phyloP scores from a whole-genome alignment of 2,797 vertebrate species.

The Manis pentadactyla region DNA sequence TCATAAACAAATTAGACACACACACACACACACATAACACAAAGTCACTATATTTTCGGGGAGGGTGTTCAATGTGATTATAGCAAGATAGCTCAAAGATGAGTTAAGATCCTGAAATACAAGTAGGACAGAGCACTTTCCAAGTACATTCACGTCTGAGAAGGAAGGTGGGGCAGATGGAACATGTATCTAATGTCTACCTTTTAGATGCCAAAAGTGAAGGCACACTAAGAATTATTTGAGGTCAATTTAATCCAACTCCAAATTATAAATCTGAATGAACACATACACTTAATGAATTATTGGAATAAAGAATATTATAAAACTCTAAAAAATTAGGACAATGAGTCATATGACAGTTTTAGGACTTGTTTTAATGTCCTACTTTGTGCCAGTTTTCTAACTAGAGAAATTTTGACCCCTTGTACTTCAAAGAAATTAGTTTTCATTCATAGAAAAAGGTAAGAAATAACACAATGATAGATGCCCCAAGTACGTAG shows the following conservation, averaged over 20 bases:
- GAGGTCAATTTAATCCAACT: slow-evolving; percentile 16
- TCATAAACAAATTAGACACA: not conserved
- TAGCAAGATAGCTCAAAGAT: slow-evolving; percentile 56
- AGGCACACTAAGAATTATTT: slow-evolving; percentile 5
- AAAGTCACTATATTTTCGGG: not conserved
- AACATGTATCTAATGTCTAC: slow-evolving; percentile 76
- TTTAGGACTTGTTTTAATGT: slow-evolving; percentile 52
- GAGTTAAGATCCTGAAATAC: slow-evolving; percentile 52
- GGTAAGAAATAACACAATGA: slow-evolving; percentile 1
- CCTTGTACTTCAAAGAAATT: not conserved
- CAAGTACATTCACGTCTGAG: slow-evolving; percentile 69
- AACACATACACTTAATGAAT: slow-evolving; percentile 54
- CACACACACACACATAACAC: not conserved
- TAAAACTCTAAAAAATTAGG: slow-evolving; percentile 55
- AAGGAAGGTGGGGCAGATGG: slow-evolving; percentile 69
- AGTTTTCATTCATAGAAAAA: slow-evolving; percentile 38
- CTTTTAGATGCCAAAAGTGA: slow-evolving; percentile 47
- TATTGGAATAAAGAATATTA: slow-evolving; percentile 38
- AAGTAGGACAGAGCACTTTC: slow-evolving; percentile 33
- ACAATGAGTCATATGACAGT: slow-evolving; percentile 46
- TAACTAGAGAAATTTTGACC: slow-evolving; percentile 30
- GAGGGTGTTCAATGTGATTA: not conserved
- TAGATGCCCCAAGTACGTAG: not conserved
- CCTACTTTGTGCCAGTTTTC: slow-evolving; percentile 36
- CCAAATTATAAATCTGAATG: slow-evolving; percentile 41